Conservation (phyloP, 2,888 invertebrate species). For the Sceliomorpha sp. region DNA sequence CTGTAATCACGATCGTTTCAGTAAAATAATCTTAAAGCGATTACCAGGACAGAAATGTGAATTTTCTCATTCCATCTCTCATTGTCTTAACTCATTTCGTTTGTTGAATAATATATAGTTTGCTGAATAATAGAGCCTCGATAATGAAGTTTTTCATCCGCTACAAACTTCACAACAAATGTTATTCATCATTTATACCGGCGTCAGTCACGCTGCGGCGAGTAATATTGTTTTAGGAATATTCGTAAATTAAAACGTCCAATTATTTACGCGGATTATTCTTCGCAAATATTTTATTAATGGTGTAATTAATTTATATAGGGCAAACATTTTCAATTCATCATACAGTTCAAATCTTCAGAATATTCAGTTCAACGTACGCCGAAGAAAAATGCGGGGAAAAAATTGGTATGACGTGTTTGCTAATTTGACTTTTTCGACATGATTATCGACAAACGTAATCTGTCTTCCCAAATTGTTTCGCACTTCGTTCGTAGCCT, state of each 20-base stretch:
- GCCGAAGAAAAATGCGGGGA: too few relatives aligned
- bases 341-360: too few relatives aligned
- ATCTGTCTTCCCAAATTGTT: too few relatives aligned
- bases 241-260: too few relatives aligned
- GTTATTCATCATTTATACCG: slow-evolving; percentile 26
- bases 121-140: slow-evolving; percentile 33
- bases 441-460: too few relatives aligned
- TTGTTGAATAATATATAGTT: slow-evolving; percentile 40
- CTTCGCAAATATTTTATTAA: too few relatives aligned
- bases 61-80: slow-evolving; percentile 20
- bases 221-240: not conserved
- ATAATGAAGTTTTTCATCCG: slow-evolving; percentile 46
- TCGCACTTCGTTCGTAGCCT: not conserved
- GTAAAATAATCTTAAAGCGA: slow-evolving; percentile 34
- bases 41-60: slow-evolving; percentile 22
- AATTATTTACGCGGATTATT: not conserved
- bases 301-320: too few relatives aligned
- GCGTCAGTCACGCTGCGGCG: slow-evolving; percentile 10
- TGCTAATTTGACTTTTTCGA: too few relatives aligned
- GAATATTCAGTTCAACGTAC: too few relatives aligned
- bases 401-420: too few relatives aligned
- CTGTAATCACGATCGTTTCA: slow-evolving; percentile 33
- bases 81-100: slow-evolving; percentile 34
- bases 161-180: slow-evolving; percentile 29
- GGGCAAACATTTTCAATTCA: too few relatives aligned